Percentiles rank a stretch among this genome's conserved stretches.
Evolutionary conservation across 2,888 invertebrate species (phyloP).

Genomic region (Helicoverpa assulta): DNA sequence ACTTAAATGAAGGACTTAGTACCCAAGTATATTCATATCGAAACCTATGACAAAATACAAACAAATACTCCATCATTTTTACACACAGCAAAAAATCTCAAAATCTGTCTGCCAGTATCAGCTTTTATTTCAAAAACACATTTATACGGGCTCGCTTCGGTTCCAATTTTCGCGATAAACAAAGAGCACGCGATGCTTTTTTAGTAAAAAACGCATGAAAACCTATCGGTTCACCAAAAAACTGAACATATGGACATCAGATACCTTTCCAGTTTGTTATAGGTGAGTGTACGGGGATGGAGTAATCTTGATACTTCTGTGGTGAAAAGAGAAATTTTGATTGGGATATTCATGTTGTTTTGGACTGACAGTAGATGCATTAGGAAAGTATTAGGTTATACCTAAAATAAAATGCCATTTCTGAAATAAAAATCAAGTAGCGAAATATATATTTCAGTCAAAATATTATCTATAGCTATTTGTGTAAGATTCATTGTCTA

Average conservation of each 20-base stretch:
- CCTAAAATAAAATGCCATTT: too few relatives aligned
- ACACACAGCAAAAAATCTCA: slow-evolving; percentile 1
- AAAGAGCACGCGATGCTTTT: slow-evolving; percentile 62
- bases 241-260: slow-evolving; percentile 71
- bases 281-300: slow-evolving; percentile 39
- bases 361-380: too few relatives aligned
- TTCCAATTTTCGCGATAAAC: slow-evolving; percentile 68
- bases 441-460: too few relatives aligned
- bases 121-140: slow-evolving; percentile 42
- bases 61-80: too few relatives aligned
- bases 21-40: too few relatives aligned
- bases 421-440: too few relatives aligned
- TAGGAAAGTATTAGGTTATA: too few relatives aligned
- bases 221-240: slow-evolving; percentile 69
- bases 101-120: slow-evolving; percentile 18
- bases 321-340: too few relatives aligned
- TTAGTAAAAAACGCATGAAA: slow-evolving; percentile 64
- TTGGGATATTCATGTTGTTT: too few relatives aligned
- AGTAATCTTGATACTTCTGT: slow-evolving; percentile 44
- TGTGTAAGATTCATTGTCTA: too few relatives aligned
- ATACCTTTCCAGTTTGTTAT: slow-evolving; percentile 50
- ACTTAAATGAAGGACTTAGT: too few relatives aligned
- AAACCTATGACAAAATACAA: not conserved
- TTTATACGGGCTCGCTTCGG: slow-evolving; percentile 68
- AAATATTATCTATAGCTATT: too few relatives aligned